A percentile compares a stretch with the other conserved stretches of the same genome.
Conservation (phyloP, 2,113 vertebrate genomes). For the Galbula dea region DNA sequence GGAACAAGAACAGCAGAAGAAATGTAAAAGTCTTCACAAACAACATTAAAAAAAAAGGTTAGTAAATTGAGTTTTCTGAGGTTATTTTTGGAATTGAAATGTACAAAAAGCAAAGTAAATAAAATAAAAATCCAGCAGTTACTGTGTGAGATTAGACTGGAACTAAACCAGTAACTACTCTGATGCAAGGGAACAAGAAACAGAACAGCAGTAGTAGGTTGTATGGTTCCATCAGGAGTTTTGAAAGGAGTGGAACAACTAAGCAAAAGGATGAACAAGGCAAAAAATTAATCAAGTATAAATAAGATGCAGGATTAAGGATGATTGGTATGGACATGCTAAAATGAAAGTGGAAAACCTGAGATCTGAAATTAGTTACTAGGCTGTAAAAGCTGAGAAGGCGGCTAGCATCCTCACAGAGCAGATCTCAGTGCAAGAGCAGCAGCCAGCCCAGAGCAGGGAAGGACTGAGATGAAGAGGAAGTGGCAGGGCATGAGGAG, state of each 20-base stretch:
- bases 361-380: not conserved
- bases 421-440: not conserved
- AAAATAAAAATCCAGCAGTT: not conserved
- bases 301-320: not conserved
- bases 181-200: not conserved
- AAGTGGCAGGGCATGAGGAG: not conserved
- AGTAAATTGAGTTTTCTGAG: not conserved
- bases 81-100: fast-evolving
- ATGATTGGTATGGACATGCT: not conserved
- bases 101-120: not conserved
- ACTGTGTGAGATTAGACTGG: not conserved
- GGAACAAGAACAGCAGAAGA: not conserved
- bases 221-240: not conserved
- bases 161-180: not conserved
- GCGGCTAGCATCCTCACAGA: not conserved
- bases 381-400: not conserved
- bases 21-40: not conserved
- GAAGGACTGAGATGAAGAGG: not conserved
- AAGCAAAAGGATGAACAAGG: not conserved
- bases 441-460: not conserved
- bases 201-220: not conserved
- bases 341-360: not conserved
- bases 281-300: not conserved
- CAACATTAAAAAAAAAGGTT: not conserved
- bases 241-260: not conserved